Evolutionary conservation across 2,113 vertebrate genomes (phyloP), one percentile per base, ranked within the genome.

Genomic region (Callipepla squamata): DNA sequence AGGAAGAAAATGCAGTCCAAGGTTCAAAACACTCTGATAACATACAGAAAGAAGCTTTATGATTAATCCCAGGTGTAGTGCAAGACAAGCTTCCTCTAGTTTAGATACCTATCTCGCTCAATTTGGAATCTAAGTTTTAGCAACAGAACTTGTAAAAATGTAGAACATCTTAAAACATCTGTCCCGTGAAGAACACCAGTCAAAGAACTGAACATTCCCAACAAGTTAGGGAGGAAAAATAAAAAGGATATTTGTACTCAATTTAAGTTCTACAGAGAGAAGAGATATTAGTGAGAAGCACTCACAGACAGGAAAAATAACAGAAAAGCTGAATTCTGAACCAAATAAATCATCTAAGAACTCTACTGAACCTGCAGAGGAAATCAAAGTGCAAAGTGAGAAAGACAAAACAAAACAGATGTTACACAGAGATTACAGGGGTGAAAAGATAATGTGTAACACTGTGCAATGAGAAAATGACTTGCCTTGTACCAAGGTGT

Each of bases 1-100:
- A 53, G 38, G 13, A 81, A 78, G 30, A 72, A 85, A 93, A 94
- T 5, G 38, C 48, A 82, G 32, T 23, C 36, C 38, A 73, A 72
- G 80, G 53, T 80, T 88, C 47, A 89, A 78, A 85, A 32, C 6
- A 4, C 72, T 91, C 44, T 80, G 45, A 57, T 30, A 74, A 86
- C 5, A 5, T n/a, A 17, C 0, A 51, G 68, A 69, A 65, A 87
- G 28, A 26, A 69, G 47, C 20, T 75, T 73, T 65, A 83, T 34
- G 77, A 86, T 91, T 88, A 89, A 92, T 77, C 61, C 59, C 85
- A 66, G 45, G 45, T 32, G 63, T 50, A 70, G 45, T 87, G 89
- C 93, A 95, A 95, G 94, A 93, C 86, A 93, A 91, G 51, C 85
- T 93, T 87, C 75, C 57, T 90, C 83, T 59, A 6, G 57, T 26